phyloP scores from a whole-genome alignment of 2,888 invertebrate species.

The Dioctria rufipes region DNA sequence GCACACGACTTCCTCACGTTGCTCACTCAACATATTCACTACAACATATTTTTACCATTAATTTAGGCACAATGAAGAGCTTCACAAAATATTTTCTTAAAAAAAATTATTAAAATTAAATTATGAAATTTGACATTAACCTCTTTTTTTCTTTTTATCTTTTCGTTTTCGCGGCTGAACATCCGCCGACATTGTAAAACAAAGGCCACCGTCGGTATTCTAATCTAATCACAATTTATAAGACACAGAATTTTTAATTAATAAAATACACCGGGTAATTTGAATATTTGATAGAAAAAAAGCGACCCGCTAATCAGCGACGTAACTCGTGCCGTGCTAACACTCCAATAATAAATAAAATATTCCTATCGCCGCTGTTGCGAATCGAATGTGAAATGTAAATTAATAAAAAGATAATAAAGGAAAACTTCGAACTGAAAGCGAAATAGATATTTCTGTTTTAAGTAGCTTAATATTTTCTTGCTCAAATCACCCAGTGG shows the following conservation, averaged over 20 bases:
- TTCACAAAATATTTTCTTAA: conserved; percentile 21
- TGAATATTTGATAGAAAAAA: too few species aligned
- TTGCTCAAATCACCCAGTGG: too few species aligned
- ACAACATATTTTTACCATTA: not conserved
- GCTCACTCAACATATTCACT: not conserved
- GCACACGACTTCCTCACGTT: too few species aligned
- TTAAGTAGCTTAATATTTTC: too few species aligned
- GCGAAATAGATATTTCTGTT: too few species aligned
- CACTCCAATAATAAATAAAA: too few species aligned
- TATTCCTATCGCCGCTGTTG: too few species aligned
- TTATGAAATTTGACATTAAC: conserved; percentile 63
- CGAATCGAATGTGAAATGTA: too few species aligned
- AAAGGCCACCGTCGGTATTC: not conserved
- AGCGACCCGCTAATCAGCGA: too few species aligned
- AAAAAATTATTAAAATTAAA: conserved; percentile 8
- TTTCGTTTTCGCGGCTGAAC: conserved; percentile 89
- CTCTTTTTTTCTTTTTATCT: conserved; percentile 89
- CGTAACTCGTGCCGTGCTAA: too few species aligned
- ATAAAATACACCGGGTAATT: not conserved
- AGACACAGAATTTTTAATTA: not conserved
- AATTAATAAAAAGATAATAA: too few species aligned
- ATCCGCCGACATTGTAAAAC: conserved; percentile 84
- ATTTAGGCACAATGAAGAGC: conserved; percentile 16
- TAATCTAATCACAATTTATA: not conserved
- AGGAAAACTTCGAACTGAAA: too few species aligned